Evolutionary conservation across 64 coral and sea anemone species (phyloP), one percentile per base, ranked within the genome.

Genomic region (Porites australiensis): DNA sequence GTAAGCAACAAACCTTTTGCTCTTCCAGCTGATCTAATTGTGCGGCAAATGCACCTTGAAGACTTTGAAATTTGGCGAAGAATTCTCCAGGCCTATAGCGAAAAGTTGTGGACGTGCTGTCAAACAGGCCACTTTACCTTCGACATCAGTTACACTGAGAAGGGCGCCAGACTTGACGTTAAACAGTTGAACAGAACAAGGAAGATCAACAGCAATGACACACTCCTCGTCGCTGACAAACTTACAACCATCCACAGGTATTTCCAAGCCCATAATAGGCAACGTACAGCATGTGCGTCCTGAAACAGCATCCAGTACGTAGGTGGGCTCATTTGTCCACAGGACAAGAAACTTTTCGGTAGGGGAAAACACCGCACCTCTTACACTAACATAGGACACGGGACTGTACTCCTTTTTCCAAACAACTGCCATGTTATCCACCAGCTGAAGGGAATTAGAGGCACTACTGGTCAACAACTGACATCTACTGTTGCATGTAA

Each of bases 401-500:
- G 27, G 2, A 64, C 54, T 12, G 7, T 1, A 18, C 15, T 47
- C 58, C 27, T 37, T 61, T 45, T 44, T 7, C 79, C 79, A 82
- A 6, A 82, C 13, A 8, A 64, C 37, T 4, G 14, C 14, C 15
- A 44, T 48, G 13, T 27, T 37, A 45, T 45, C 5, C 8, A 2
- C 18, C 79, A 82, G 19, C 57, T 64, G 58, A 62, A 82, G 3
- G 4, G 58, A 44, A 37, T 37, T 1, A 9, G 13, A 8, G 2
- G 2, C 3, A 46, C 19, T 14, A 15, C 1, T 8, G 6, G 57
- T 64, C 44, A 82, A 16, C 4, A 82, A 4, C 14, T 82, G 58
- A 63, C 11, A 62, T 82, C 64, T 82, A 82, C 58, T 82, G 5
- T 82, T 82, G 43, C 79, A 82, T 64, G 79, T 55, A 62, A 82